Evolutionary conservation across 1,140 invertebrate genomes (phyloP).

Genomic region (Sarcophaga peregrina): DNA sequence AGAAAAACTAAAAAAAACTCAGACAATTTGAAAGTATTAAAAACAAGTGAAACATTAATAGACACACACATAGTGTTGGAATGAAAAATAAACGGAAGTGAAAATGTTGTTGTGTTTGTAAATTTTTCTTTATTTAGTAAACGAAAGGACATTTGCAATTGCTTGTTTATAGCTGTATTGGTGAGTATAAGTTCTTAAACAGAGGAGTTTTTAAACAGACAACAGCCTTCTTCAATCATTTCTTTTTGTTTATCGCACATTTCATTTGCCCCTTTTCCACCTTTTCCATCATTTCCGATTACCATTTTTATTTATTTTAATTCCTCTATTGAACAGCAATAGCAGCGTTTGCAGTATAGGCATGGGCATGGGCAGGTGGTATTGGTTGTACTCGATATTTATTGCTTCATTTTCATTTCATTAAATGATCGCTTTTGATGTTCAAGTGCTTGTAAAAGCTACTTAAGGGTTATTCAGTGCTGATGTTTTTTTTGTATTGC

Average conservation of each 20-base stretch:
- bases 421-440: not conserved
- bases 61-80: not conserved
- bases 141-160: not conserved
- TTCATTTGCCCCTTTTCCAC: too few species aligned
- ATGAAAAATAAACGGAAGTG: not conserved
- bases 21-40: not conserved
- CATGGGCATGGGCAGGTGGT: too few species aligned
- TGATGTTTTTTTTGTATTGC: too few species aligned
- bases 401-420: not conserved
- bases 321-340: not conserved
- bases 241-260: not conserved
- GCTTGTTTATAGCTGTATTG: not conserved
- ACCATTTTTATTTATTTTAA: not conserved
- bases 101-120: not conserved
- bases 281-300: not conserved
- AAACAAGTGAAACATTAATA: too few species aligned
- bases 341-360: not conserved
- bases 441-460: not conserved
- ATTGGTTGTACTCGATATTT: not conserved
- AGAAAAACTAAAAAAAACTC: not conserved
- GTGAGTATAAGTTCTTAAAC: not conserved
- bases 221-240: not conserved
- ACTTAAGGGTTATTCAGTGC: not conserved
- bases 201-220: not conserved
- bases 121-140: not conserved